phyloP scores from a whole-genome alignment of 2,797 vertebrate species.

The Falco peregrinus region DNA sequence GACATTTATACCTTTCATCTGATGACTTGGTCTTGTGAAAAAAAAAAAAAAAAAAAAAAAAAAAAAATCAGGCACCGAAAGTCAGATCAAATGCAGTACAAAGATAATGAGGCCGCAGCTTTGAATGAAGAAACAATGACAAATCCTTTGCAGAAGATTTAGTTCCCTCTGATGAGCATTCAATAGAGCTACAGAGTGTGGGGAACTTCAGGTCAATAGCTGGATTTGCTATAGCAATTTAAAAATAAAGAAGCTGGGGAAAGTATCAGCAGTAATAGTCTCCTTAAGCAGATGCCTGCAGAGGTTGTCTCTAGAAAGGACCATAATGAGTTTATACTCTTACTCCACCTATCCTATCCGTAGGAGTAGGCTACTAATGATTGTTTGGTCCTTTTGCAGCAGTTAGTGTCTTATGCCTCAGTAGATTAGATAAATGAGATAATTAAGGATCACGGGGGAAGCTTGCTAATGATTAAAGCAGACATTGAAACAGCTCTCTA shows the following conservation, averaged over 20 bases:
- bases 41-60: neutral
- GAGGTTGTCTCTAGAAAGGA: neutral
- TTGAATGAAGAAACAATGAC: neutral
- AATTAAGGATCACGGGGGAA: slow-evolving; percentile 39
- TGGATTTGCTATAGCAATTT: neutral
- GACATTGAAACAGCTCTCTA: neutral
- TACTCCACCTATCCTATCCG: neutral
- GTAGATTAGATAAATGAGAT: slow-evolving; percentile 62
- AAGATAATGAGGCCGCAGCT: neutral
- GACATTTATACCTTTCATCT: too few relatives aligned
- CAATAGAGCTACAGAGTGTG: neutral
- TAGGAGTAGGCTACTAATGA: neutral
- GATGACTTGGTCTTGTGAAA: neutral
- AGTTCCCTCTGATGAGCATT: slow-evolving; percentile 2
- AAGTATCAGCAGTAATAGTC: neutral
- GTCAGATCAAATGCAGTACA: neutral
- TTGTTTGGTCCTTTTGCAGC: neutral
- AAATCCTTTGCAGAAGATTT: neutral
- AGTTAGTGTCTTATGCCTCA: slow-evolving; percentile 50
- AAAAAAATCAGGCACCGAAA: neutral
- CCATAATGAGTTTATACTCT: slow-evolving; percentile 18
- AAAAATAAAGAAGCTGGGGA: neutral
- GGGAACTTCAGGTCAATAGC: slow-evolving; percentile 17
- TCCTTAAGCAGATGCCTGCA: neutral
- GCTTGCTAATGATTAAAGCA: slow-evolving; percentile 38